These are phyloP conservation scores for Hypomesus transpacificus DNA, from an alignment of 2,113 vertebrate genomes.

Conservation along the genomic window DNA sequence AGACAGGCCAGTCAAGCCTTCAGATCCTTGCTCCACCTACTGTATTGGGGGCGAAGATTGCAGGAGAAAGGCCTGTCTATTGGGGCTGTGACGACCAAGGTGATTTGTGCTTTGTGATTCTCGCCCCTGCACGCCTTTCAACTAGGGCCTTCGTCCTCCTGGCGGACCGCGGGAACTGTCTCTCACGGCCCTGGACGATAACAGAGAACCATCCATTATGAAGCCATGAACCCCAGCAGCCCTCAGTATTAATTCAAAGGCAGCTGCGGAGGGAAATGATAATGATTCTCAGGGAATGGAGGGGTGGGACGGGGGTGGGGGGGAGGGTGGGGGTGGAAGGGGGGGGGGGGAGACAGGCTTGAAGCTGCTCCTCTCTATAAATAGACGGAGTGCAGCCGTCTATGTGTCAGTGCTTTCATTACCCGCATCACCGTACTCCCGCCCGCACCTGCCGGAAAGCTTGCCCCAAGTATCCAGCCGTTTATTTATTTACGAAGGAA, in stretches of 20 bases:
- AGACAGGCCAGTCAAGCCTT: too few species aligned
- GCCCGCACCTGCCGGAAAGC: not conserved
- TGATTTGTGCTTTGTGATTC: conserved; percentile 55
- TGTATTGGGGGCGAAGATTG: not conserved
- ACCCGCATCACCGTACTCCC: conserved; percentile 37
- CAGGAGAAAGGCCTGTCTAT: not conserved
- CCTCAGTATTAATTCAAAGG: conserved; percentile 58
- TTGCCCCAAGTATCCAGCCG: conserved; percentile 2
- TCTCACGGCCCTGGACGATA: conserved; percentile 43
- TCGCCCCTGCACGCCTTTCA: conserved; percentile 47
- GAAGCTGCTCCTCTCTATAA: conserved; percentile 56
- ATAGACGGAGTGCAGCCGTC: conserved; percentile 51
- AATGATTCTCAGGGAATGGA: conserved; percentile 53
- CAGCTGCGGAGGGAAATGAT: conserved; percentile 51
- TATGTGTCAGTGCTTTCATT: conserved; percentile 36
- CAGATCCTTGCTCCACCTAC: not conserved
- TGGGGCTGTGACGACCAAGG: conserved; percentile 42
- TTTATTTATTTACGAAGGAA: conserved; percentile 56
- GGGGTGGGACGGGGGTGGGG: conserved; percentile 19
- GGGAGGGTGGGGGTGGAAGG: conserved; percentile 29
- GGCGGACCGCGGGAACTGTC: conserved; percentile 7
- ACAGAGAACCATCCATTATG: conserved; percentile 61
- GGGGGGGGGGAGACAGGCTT: not conserved
- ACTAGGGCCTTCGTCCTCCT: conserved; percentile 38
- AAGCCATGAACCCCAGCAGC: conserved; percentile 41